Conservation (phyloP, 2,113 vertebrate species). For the Brienomyrus longianalis region DNA sequence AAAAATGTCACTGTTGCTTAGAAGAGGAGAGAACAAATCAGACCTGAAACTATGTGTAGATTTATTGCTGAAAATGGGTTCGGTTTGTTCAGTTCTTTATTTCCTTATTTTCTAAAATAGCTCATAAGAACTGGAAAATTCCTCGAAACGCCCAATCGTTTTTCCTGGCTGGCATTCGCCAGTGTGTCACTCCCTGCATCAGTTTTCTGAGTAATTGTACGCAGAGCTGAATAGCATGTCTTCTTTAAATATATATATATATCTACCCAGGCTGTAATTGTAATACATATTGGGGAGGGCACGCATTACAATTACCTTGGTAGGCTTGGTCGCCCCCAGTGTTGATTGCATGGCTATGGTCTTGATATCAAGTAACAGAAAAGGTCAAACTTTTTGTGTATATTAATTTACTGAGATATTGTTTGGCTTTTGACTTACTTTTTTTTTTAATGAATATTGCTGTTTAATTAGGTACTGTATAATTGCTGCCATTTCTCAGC, state of each 20-base stretch:
- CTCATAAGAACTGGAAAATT: not conserved
- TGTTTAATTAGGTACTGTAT: not conserved
- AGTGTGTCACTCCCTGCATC: not conserved
- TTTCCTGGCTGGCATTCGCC: not conserved
- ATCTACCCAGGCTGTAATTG: too few relatives aligned
- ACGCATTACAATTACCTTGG: too few relatives aligned
- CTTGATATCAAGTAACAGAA: not conserved
- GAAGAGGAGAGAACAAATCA: not conserved
- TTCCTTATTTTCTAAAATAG: conserved; percentile 3
- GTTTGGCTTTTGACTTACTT: not conserved
- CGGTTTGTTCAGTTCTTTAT: not conserved
- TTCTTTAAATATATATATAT: not conserved
- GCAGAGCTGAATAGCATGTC: not conserved
- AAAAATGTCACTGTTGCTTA: not conserved
- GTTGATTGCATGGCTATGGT: not conserved
- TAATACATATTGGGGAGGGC: too few relatives aligned
- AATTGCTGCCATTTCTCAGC: not conserved
- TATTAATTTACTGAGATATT: not conserved
- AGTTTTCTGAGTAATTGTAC: not conserved
- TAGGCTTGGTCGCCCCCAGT: not conserved
- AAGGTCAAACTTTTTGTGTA: not conserved
- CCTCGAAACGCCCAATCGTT: not conserved
- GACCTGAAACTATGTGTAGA: not conserved
- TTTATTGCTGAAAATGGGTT: not conserved
- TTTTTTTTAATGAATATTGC: not conserved